Conservation (phyloP, 2,113 vertebrate genomes). For the Enhydra lutris region DNA sequence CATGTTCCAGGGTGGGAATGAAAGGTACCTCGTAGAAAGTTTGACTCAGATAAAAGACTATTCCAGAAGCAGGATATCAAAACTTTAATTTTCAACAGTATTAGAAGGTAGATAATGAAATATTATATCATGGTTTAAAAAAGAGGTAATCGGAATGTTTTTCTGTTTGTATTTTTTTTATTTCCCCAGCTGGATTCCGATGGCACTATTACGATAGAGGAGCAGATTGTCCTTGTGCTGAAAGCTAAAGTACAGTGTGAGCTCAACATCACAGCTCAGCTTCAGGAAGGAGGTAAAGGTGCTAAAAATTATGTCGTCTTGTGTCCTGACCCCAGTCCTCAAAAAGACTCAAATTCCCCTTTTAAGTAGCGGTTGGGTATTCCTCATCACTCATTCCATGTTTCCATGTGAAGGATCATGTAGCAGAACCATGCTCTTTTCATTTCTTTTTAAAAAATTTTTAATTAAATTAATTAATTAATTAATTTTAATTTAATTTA, state of each 20-base stretch:
- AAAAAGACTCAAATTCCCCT: background rate
- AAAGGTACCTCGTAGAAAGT: background rate
- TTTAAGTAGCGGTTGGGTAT: background rate
- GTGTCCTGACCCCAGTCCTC: background rate
- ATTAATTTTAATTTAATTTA: too few relatives aligned
- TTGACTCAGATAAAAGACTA: background rate
- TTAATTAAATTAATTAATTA: too few relatives aligned
- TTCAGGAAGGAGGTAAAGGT: conserved; percentile 78
- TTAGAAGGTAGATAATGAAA: background rate
- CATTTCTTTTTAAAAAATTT: background rate
- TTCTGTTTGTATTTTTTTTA: background rate
- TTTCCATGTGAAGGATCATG: background rate
- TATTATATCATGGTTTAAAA: background rate
- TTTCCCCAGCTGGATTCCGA: conserved; percentile 83
- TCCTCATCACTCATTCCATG: background rate
- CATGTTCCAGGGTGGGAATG: background rate
- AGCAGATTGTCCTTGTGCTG: conserved; percentile 91
- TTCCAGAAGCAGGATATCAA: background rate
- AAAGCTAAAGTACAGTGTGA: conserved; percentile 89
- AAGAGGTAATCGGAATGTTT: background rate
- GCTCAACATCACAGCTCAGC: conserved; percentile 85
- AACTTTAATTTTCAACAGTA: background rate
- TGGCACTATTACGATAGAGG: conserved; percentile 87
- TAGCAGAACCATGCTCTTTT: background rate
- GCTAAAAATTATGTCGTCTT: background rate